phyloP scores from a whole-genome alignment of 1,140 invertebrate species.

The Nymphalis io region DNA sequence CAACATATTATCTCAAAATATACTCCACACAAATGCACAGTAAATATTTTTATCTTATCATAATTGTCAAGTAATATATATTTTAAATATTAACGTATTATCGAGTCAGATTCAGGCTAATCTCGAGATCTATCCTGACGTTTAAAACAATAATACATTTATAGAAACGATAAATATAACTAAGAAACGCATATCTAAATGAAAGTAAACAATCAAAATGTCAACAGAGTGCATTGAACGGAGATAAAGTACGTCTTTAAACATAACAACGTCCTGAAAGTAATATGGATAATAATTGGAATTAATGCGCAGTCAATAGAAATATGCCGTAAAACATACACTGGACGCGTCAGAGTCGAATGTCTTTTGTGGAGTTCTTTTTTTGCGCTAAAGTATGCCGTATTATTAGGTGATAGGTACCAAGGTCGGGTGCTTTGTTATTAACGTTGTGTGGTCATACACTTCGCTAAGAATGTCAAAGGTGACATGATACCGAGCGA shows the following conservation, averaged over 20 bases:
- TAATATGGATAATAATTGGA: slow-evolving; percentile 31
- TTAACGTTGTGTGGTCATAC: slow-evolving; percentile 9
- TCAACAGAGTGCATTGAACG: slow-evolving; percentile 14
- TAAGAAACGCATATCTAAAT: slow-evolving; percentile 1
- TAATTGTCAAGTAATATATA: not conserved
- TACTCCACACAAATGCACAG: not conserved
- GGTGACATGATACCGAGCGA: slow-evolving; percentile 30
- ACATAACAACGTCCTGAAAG: slow-evolving; percentile 1
- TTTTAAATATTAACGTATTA: not conserved
- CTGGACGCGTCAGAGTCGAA: not conserved
- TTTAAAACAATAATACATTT: not conserved
- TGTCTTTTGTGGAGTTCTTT: not conserved
- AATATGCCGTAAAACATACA: slow-evolving; percentile 15
- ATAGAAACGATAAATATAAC: not conserved
- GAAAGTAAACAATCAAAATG: slow-evolving; percentile 20
- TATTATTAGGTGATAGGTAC: not conserved
- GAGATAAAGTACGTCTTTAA: slow-evolving; percentile 1
- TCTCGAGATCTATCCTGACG: not conserved
- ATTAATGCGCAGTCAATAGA: slow-evolving; percentile 35
- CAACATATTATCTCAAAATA: not conserved
- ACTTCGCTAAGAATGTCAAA: slow-evolving; percentile 31
- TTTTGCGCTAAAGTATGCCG: not conserved
- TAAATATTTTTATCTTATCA: not conserved
- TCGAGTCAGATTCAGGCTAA: not conserved
- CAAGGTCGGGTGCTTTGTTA: not conserved